phyloP scores from a whole-genome alignment of 2,113 vertebrate species.

The Anseranas semipalmata region DNA sequence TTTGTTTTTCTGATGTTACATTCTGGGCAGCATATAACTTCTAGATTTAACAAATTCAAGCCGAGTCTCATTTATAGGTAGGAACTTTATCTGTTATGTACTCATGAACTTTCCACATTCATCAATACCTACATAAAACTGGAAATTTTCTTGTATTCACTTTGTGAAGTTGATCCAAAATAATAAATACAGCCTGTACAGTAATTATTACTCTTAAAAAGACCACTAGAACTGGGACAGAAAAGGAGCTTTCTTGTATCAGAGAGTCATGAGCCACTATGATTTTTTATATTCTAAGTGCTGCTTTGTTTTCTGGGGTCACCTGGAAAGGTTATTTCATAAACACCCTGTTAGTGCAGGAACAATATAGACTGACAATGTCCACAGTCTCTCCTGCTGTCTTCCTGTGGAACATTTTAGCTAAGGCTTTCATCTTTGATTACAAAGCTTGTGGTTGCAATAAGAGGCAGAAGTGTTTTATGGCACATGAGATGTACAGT shows the following conservation, averaged over 20 bases:
- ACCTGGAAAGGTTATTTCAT: neutral
- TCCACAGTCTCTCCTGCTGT: neutral
- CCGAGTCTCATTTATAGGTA: neutral
- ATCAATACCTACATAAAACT: neutral
- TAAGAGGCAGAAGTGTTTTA: neutral
- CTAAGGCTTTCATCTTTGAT: neutral
- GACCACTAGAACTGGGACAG: neutral
- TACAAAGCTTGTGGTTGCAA: neutral
- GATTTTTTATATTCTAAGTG: neutral
- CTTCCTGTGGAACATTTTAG: neutral
- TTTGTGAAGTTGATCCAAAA: neutral
- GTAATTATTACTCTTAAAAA: neutral
- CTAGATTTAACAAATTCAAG: neutral
- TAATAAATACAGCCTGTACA: neutral
- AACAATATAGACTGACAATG: neutral
- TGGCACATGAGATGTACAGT: neutral
- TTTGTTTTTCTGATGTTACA: neutral
- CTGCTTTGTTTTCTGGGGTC: neutral
- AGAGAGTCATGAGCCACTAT: neutral
- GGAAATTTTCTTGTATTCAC: neutral
- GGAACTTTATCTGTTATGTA: neutral
- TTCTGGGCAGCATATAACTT: neutral
- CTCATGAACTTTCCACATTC: neutral
- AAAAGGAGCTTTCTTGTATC: neutral
- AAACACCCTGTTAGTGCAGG: neutral